Conservation (phyloP, 2,888 invertebrate species). For the Congeria kusceri region DNA sequence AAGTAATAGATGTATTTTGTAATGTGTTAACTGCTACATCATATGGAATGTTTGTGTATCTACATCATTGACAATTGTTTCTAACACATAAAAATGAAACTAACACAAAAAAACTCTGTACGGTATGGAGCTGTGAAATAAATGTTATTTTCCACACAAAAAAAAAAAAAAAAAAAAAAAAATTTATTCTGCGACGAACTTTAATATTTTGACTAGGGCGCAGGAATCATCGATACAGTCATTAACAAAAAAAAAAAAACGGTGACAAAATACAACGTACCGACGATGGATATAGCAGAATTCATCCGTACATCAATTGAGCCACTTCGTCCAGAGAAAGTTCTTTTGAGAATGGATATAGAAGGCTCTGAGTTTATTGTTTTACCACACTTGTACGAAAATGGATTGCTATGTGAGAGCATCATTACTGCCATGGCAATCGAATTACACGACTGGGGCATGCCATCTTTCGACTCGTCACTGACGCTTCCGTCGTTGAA, state of each 20-base stretch:
- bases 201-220: constrained; percentile 1
- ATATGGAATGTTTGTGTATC: too few species aligned
- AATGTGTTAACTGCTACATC: too few species aligned
- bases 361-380: too few species aligned
- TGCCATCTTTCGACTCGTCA: not conserved
- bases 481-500: not conserved
- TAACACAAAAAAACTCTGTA: too few species aligned
- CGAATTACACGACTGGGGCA: not conserved
- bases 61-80: too few species aligned
- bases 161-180: too few species aligned
- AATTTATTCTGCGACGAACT: not conserved
- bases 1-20: too few species aligned
- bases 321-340: not conserved
- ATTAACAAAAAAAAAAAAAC: not conserved
- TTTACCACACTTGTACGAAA: not conserved
- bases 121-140: too few species aligned
- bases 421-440: not conserved
- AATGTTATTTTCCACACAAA: too few species aligned
- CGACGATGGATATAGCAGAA: too few species aligned
- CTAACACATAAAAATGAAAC: too few species aligned
- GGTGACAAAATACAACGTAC: too few species aligned
- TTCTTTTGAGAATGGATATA: constrained; percentile 4
- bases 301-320: not conserved
- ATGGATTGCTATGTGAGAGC: not conserved
- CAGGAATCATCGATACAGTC: not conserved